Evolutionary conservation across 2,113 vertebrate genomes (phyloP), one percentile per base, ranked within the genome.

Genomic region (Artemisiospiza belli): DNA sequence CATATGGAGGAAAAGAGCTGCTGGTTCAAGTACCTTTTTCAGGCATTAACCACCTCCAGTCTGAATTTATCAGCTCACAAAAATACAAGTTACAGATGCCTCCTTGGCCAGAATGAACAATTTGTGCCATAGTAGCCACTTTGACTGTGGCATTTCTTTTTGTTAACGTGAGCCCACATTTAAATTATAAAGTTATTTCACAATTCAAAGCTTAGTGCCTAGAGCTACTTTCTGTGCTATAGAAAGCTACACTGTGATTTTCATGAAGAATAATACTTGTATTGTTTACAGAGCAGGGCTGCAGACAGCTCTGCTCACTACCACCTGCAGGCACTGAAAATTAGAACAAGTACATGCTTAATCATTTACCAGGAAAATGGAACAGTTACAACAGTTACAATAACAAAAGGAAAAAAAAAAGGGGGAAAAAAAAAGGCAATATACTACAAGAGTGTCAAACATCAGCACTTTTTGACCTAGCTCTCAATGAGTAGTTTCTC

Each of bases 321-420:
- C 88, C 86, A 86, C 88, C 96, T 77, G 87, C 77, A 91, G 94
- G 75, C 68, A 85, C 44, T 94, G 93, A 95, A 96, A 98, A 97
- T 96, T 95, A 97, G 93, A 94, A 96, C 87, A 97, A 96, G 74
- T 89, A 66, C 79, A 79, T 76, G 83, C 82, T 96, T 96, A 94
- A 96, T 95, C 70, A 93, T 93, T 97, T 94, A 79, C 54, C 68
- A 78, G 76, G 83, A 80, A 97, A 96, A 95, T 31, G 72, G 68
- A 96, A 97, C 75, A 82, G 39, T 63, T 92, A 70, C 39, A 96
- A 96, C 79, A 83, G 39, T 54, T 92, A 67, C n/a, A 37, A 61
- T 66, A 95, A 66, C 39, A 85, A 47, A 35, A 64, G 30, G 13
- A 11, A 58, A 83, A 67, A 17, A 39, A 39, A 39, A 44, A 91